Percentiles rank a stretch among this genome's conserved stretches.
These are phyloP conservation scores for Gopherus flavomarginatus DNA, from an alignment of 2,113 vertebrate species.

Conservation along the genomic window DNA sequence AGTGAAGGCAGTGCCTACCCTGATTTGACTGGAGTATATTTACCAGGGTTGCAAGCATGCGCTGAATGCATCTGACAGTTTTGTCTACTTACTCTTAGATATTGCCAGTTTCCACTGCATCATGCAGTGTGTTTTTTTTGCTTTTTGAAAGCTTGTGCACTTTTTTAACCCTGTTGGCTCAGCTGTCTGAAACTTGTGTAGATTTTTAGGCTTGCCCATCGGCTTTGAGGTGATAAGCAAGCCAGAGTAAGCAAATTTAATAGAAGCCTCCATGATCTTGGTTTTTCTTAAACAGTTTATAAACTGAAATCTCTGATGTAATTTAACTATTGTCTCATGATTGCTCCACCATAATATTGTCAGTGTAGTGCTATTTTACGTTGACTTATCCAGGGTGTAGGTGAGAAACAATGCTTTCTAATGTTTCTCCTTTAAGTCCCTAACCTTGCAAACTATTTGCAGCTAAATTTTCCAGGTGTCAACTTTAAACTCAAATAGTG, in stretches of 20 bases:
- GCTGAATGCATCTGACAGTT: neutral
- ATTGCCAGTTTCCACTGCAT: neutral
- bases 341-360: neutral
- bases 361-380: neutral
- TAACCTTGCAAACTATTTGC: accelerated
- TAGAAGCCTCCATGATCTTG: neutral
- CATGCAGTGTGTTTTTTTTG: neutral
- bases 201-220: neutral
- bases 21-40: neutral
- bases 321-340: neutral
- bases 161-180: neutral
- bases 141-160: neutral
- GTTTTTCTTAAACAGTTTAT: neutral
- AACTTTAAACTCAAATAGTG: accelerated
- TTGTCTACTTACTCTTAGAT: neutral
- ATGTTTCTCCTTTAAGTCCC: neutral
- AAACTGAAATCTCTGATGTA: neutral
- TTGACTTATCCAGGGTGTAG: neutral
- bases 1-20: neutral
- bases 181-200: neutral
- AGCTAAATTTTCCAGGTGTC: accelerated
- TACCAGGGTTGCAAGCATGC: neutral
- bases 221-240: neutral
- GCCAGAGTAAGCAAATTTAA: neutral
- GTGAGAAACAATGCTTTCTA: neutral